These are phyloP conservation scores for Sebastes umbrosus DNA, from an alignment of 2,797 vertebrate genomes.

Conservation along the genomic window DNA sequence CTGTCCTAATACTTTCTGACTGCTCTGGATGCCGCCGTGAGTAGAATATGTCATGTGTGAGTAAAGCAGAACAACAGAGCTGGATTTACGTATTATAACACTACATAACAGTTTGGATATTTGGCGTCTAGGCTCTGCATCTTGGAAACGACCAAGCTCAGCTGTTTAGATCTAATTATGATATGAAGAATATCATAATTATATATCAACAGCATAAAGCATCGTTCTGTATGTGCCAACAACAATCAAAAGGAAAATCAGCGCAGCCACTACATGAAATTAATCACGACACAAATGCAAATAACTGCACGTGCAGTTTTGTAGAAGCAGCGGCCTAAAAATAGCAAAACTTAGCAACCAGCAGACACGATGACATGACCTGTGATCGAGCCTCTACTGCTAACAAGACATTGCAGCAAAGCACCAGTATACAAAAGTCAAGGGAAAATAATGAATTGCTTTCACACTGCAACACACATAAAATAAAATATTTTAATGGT, in stretches of 20 bases:
- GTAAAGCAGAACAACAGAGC: background rate
- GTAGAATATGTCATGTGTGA: background rate
- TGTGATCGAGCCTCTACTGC: background rate
- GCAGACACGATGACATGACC: background rate
- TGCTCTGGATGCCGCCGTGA: background rate
- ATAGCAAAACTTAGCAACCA: slow-evolving; percentile 4
- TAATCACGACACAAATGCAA: background rate
- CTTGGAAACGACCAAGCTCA: slow-evolving; percentile 17
- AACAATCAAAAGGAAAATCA: slow-evolving; percentile 6
- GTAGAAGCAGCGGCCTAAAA: background rate
- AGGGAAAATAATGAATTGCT: background rate
- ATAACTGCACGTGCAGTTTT: background rate
- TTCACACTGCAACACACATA: background rate
- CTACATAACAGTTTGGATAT: background rate
- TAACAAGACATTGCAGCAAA: background rate
- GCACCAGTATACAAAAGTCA: background rate
- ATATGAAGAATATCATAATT: slow-evolving; percentile 29
- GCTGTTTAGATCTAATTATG: slow-evolving; percentile 54
- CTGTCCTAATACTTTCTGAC: slow-evolving; percentile 3
- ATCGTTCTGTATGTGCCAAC: background rate
- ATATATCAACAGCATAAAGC: slow-evolving; percentile 20
- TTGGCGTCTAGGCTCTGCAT: background rate
- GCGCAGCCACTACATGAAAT: background rate
- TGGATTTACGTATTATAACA: background rate
- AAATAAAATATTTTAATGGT: background rate